These are phyloP conservation scores for Gastrophryne carolinensis DNA, from an alignment of 2,797 vertebrate genomes.

Conservation along the genomic window DNA sequence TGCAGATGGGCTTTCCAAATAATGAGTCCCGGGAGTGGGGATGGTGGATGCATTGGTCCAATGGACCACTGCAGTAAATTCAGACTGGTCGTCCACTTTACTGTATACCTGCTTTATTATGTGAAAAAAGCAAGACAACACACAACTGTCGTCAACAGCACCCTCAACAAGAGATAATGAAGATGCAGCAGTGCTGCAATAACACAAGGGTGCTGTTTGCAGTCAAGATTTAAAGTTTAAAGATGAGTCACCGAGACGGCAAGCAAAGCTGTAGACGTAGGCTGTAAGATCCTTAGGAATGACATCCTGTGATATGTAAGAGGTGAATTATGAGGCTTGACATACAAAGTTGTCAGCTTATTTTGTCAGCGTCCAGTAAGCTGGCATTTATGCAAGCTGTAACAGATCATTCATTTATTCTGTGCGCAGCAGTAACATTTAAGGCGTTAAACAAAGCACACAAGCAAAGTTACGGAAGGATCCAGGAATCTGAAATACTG, in stretches of 20 bases:
- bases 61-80: no score
- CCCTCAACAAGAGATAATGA: background rate
- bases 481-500: slow-evolving; percentile 9
- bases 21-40: no score
- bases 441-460: slow-evolving; percentile 25
- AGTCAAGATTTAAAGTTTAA: slow-evolving; percentile 14
- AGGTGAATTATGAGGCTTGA: slow-evolving; percentile 39
- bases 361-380: slow-evolving; percentile 26
- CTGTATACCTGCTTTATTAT: no score
- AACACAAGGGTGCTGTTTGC: background rate
- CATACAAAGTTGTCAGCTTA: slow-evolving; percentile 17
- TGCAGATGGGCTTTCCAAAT: no score
- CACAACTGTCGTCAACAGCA: background rate
- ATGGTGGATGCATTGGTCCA: no score
- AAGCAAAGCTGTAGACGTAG: slow-evolving; percentile 11
- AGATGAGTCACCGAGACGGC: background rate
- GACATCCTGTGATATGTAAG: slow-evolving; percentile 19
- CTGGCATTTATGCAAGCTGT: slow-evolving; percentile 25
- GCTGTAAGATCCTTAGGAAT: background rate
- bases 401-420: slow-evolving; percentile 33
- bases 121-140: background rate
- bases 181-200: background rate
- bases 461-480: slow-evolving; percentile 10
- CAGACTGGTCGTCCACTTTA: no score
- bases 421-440: slow-evolving; percentile 26